Conservation (phyloP, 1,140 invertebrate genomes). For the Agrypnia vestita region DNA sequence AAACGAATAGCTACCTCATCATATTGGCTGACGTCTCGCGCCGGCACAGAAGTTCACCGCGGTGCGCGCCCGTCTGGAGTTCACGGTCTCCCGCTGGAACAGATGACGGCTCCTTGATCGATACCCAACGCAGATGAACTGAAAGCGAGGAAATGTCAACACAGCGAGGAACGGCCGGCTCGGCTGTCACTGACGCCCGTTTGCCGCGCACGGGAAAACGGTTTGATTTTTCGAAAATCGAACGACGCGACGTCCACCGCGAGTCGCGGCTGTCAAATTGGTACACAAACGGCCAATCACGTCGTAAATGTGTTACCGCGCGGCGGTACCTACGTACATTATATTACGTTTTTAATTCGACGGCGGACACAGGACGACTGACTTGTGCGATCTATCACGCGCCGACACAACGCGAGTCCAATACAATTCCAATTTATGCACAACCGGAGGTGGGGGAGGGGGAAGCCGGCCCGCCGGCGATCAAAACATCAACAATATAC, state of each 20-base stretch:
- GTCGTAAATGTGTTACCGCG: neutral
- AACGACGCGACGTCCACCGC: neutral
- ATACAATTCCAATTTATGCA: slow-evolving; percentile 25
- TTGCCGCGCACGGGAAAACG: neutral
- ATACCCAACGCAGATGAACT: neutral
- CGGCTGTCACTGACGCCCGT: neutral
- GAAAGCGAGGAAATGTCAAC: slow-evolving; percentile 22
- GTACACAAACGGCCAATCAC: slow-evolving; percentile 5
- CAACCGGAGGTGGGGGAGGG: neutral
- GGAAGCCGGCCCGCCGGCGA: neutral
- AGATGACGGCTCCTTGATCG: slow-evolving; percentile 7
- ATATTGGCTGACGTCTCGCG: neutral
- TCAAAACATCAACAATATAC: slow-evolving; percentile 25
- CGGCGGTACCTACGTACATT: neutral
- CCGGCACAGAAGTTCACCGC: neutral
- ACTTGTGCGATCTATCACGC: neutral
- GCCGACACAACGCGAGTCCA: neutral
- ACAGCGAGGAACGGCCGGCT: neutral
- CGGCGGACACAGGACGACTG: slow-evolving; percentile 1
- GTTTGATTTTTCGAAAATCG: slow-evolving; percentile 5
- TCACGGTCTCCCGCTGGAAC: neutral
- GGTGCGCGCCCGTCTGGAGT: neutral
- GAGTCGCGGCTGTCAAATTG: neutral
- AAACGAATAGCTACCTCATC: slow-evolving; percentile 20
- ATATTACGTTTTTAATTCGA: neutral